These are phyloP conservation scores for Haliaeetus leucogaster DNA, from an alignment of 2,113 vertebrate genomes.

Conservation along the genomic window DNA sequence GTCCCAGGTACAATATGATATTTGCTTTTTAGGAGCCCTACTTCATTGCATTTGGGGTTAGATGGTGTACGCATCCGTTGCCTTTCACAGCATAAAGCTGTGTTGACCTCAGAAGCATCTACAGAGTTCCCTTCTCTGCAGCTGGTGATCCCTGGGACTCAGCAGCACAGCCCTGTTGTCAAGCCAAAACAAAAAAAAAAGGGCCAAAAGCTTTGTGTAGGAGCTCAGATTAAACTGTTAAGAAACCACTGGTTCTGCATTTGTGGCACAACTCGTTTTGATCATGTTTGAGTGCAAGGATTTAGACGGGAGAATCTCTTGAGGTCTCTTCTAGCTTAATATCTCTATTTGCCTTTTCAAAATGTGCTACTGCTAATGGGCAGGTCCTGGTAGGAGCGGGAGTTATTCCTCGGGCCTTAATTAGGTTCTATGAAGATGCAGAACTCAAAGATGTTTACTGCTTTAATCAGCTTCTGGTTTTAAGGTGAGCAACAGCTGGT, in stretches of 20 bases:
- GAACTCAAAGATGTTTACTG: not conserved
- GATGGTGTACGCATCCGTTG: accelerated
- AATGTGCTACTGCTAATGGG: not conserved
- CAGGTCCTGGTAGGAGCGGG: not conserved
- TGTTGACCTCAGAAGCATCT: not conserved
- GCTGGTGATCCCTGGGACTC: not conserved
- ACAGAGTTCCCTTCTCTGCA: not conserved
- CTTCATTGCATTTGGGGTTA: not conserved
- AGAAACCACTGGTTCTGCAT: not conserved
- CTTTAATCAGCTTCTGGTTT: not conserved
- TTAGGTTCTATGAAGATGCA: not conserved
- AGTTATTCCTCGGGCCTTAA: not conserved
- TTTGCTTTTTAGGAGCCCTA: not conserved
- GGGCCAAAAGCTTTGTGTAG: not conserved
- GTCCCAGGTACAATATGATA: too few relatives aligned
- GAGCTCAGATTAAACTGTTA: not conserved
- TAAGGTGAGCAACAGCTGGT: not conserved
- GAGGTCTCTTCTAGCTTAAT: not conserved
- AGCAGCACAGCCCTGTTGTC: not conserved
- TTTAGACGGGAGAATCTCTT: not conserved
- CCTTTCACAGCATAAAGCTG: not conserved
- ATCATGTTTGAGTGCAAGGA: not conserved
- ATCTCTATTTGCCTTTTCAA: not conserved
- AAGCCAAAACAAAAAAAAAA: not conserved
- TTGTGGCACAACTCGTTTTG: not conserved